A percentile compares a stretch with the other conserved stretches of the same genome.
phyloP scores from a whole-genome alignment of 1,140 invertebrate species.

The Manduca sexta region DNA sequence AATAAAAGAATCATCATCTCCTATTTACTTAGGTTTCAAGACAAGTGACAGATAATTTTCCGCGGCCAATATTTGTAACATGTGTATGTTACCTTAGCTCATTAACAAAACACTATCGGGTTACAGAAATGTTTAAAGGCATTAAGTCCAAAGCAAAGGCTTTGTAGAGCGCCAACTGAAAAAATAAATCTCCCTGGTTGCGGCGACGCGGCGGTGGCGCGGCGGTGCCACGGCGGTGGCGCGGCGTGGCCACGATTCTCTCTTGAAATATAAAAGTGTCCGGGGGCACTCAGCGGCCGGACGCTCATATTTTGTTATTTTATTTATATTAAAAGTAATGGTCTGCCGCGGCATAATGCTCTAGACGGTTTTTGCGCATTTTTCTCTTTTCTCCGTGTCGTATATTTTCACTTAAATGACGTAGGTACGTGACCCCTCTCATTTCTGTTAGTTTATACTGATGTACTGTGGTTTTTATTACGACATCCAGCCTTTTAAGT shows the following conservation, averaged over 20 bases:
- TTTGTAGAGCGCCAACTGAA: slow-evolving; percentile 1
- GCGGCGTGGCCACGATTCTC: slow-evolving; percentile 7
- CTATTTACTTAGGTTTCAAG: no score
- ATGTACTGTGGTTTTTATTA: slow-evolving; percentile 12
- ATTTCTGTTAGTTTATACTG: slow-evolving; percentile 37
- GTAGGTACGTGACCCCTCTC: slow-evolving; percentile 51
- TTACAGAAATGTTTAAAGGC: slow-evolving; percentile 1
- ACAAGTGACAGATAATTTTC: no score
- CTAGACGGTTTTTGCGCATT: slow-evolving; percentile 62
- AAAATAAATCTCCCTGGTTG: background rate
- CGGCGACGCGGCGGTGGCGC: slow-evolving; percentile 1
- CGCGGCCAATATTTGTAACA: no score
- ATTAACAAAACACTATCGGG: slow-evolving; percentile 3
- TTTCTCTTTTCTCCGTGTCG: slow-evolving; percentile 59
- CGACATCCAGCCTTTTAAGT: background rate
- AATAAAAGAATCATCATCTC: no score
- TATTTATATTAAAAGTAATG: slow-evolving; percentile 74
- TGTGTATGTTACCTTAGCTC: background rate
- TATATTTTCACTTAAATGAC: slow-evolving; percentile 72
- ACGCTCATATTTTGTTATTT: slow-evolving; percentile 73
- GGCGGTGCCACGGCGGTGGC: slow-evolving; percentile 7
- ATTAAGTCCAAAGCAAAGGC: background rate
- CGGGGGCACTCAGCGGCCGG: slow-evolving; percentile 65
- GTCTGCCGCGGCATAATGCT: slow-evolving; percentile 58
- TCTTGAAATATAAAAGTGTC: slow-evolving; percentile 67